Conservation (phyloP, 30 jellyfish, hydroid and myxozoan genomes). For the Hydractinia symbiolongicarpus region DNA sequence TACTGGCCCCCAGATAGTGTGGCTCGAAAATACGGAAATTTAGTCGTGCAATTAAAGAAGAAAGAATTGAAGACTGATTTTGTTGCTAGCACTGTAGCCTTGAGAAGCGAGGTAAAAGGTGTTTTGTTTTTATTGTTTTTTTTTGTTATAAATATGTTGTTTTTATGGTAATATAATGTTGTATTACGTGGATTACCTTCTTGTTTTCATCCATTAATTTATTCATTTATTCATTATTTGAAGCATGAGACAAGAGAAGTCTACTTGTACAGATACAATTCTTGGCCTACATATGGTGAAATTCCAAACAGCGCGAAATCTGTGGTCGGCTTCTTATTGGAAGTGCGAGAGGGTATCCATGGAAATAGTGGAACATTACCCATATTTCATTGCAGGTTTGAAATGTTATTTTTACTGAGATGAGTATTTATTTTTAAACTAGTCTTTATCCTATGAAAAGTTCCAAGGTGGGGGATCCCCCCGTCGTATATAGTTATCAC, state of each 20-base stretch:
- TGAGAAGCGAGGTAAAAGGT: conserved; percentile 29
- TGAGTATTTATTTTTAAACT: too few relatives aligned
- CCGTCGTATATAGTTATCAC: too few relatives aligned
- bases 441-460: too few relatives aligned
- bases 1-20: conserved; percentile 81
- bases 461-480: too few relatives aligned
- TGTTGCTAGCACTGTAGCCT: conserved; percentile 47
- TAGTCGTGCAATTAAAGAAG: conserved; percentile 59
- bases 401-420: not conserved
- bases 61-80: conserved; percentile 64
- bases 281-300: conserved; percentile 56
- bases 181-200: not conserved
- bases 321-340: conserved; percentile 41
- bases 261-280: conserved; percentile 59
- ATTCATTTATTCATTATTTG: not conserved
- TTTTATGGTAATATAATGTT: not conserved
- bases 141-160: not conserved
- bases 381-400: conserved; percentile 70
- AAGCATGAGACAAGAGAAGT: conserved; percentile 45
- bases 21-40: conserved; percentile 43
- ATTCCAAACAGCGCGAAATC: conserved; percentile 55
- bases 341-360: conserved; percentile 17
- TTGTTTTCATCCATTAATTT: not conserved
- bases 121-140: not conserved
- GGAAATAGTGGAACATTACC: not conserved